Evolutionary conservation across 2,888 invertebrate species (phyloP).

Genomic region (Eledone cirrhosa): DNA sequence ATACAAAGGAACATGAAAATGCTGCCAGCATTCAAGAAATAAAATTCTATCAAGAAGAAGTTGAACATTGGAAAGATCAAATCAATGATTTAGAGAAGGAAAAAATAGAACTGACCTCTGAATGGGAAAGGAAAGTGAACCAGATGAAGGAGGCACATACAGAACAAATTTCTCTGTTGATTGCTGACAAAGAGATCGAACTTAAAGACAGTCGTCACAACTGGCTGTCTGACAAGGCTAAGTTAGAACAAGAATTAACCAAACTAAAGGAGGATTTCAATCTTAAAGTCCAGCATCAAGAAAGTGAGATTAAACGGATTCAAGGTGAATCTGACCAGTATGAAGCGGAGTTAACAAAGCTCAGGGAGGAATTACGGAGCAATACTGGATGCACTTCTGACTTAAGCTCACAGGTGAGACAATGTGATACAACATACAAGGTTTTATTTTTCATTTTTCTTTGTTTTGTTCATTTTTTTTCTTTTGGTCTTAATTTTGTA

Average conservation of each 20-base stretch:
- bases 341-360: conserved; percentile 45
- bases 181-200: conserved; percentile 45
- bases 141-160: conserved; percentile 64
- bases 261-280: conserved; percentile 51
- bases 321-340: conserved; percentile 56
- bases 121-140: conserved; percentile 59
- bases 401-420: conserved; percentile 52
- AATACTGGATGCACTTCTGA: conserved; percentile 45
- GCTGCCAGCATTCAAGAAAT: neutral
- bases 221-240: conserved; percentile 55
- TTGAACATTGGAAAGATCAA: conserved; percentile 3
- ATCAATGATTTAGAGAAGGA: neutral
- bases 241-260: conserved; percentile 56
- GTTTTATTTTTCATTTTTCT: neutral
- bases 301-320: conserved; percentile 53
- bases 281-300: conserved; percentile 57
- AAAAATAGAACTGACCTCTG: conserved; percentile 50
- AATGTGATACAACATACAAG: neutral
- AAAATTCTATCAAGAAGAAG: neutral
- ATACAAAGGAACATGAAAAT: neutral
- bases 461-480: neutral
- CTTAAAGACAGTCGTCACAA: conserved; percentile 46
- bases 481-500: neutral
- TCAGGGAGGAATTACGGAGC: conserved; percentile 42
- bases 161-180: conserved; percentile 61